phyloP scores from a whole-genome alignment of 2,797 vertebrate genomes.

The Tokudaia tokunoshimensis region DNA sequence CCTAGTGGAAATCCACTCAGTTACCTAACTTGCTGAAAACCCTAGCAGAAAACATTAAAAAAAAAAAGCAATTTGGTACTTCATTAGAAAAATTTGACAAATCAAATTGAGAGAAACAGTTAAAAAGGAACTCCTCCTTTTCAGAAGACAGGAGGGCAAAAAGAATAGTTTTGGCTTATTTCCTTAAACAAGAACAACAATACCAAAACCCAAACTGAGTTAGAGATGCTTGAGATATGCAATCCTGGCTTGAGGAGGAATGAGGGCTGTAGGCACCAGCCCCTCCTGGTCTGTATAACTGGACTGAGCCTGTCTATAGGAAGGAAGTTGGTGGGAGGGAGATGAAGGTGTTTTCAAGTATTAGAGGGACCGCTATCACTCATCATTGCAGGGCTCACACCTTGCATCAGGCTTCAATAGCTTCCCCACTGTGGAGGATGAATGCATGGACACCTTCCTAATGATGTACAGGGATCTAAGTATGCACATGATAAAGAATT shows the following conservation, averaged over 20 bases:
- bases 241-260: neutral
- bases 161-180: conserved; percentile 64
- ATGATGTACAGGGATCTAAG: neutral
- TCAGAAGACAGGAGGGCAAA: conserved; percentile 56
- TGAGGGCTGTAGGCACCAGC: neutral
- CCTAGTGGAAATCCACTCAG: neutral
- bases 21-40: conserved; percentile 33
- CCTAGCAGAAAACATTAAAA: neutral
- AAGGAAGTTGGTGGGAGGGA: neutral
- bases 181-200: neutral
- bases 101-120: neutral
- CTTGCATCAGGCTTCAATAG: neutral
- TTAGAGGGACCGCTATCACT: neutral
- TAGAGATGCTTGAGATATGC: conserved; percentile 66
- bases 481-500: neutral
- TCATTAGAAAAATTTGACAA: conserved; percentile 10
- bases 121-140: neutral
- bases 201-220: neutral
- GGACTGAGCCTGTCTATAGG: neutral
- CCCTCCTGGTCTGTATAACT: neutral
- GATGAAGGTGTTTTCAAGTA: neutral
- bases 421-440: neutral
- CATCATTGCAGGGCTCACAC: neutral
- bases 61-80: neutral
- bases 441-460: neutral